Base-by-base conservation (phyloP, 2,797 vertebrate species). In the Anguilla megastoma region DNA sequence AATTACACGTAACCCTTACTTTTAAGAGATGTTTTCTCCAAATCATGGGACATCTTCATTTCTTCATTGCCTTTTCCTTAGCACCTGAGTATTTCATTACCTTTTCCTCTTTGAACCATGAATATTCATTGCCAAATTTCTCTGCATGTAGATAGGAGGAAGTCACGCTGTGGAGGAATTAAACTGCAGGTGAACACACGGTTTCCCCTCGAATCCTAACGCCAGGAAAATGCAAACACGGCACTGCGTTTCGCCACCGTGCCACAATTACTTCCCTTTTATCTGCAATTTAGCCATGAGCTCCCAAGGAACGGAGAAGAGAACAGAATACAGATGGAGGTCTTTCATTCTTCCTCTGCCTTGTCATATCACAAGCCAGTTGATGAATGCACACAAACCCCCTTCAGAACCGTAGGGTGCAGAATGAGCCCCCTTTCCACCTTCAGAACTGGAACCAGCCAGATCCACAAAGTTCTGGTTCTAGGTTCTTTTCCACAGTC, bases 51-150 rank as follows among this genome's bases (percentile, higher is more conserved):
- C 30, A 6, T 71, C 30, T 71, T n/a, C 10, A 71, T 8, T 71
- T 71, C n/a, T 71, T 71, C 30, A 27, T 30, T 71, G n/a, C n/a
- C 2, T 71, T 71, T 30, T 30, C n/a, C 66, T 30, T 71, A 27
- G 66, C 66, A 71, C 66, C 66, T 71, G 24, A n/a, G n/a, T 30
- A 30, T 71, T 71, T 71, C n/a, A 71, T 71, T 71, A 71, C 1
- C 24, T 30, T 30, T 71, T 71, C 66, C n/a, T 71, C 27, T 36
- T 18, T 76, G 30, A 76, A 6, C 71, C 71, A 76, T 76, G 8
- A 76, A 76, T 76, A 76, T 76, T 76, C 30, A 76, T 76, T 12
- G 71, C 10, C 71, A 14, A 41, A 36, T 76, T 76, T 41, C 71
- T 36, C 30, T 41, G 71, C 71, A 18, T 18, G 33, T 76, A 33